Conservation (phyloP, 2,888 invertebrate species). For the Lysandra bellargus region DNA sequence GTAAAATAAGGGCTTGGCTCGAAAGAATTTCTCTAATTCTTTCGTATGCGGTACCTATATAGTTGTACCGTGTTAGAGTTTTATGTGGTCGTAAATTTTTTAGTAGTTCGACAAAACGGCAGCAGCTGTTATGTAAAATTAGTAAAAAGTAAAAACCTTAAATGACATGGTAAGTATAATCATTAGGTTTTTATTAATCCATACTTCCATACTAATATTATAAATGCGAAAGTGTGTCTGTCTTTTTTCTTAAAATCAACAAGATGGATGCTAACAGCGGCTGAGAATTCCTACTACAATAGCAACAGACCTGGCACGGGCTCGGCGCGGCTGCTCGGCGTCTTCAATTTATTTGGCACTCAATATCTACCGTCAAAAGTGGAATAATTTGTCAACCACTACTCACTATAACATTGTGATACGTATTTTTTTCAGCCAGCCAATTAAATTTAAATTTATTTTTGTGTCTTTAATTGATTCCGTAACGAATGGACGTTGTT, state of each 20-base stretch:
- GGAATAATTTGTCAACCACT: constrained; percentile 58
- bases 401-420: constrained; percentile 29
- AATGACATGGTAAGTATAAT: neutral
- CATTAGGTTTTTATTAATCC: neutral
- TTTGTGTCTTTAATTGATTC: constrained; percentile 12
- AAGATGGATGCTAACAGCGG: constrained; percentile 69
- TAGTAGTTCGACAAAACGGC: constrained; percentile 7
- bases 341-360: constrained; percentile 74
- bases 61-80: constrained; percentile 15
- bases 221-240: too few species aligned
- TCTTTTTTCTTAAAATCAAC: constrained; percentile 58
- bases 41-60: neutral
- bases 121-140: constrained; percentile 27
- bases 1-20: neutral
- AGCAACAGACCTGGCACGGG: constrained; percentile 65
- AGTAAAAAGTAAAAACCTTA: neutral
- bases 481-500: constrained; percentile 1
- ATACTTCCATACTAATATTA: too few species aligned
- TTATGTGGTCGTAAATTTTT: constrained; percentile 27
- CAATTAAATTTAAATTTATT: constrained; percentile 31
- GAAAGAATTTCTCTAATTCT: constrained; percentile 14
- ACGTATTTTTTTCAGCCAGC: constrained; percentile 16
- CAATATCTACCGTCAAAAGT: constrained; percentile 61
- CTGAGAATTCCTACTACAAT: constrained; percentile 70
- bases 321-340: constrained; percentile 63